Evolutionary conservation across 92 coral and sea anemone species (phyloP).

Genomic region (Parazoanthus darwini): DNA sequence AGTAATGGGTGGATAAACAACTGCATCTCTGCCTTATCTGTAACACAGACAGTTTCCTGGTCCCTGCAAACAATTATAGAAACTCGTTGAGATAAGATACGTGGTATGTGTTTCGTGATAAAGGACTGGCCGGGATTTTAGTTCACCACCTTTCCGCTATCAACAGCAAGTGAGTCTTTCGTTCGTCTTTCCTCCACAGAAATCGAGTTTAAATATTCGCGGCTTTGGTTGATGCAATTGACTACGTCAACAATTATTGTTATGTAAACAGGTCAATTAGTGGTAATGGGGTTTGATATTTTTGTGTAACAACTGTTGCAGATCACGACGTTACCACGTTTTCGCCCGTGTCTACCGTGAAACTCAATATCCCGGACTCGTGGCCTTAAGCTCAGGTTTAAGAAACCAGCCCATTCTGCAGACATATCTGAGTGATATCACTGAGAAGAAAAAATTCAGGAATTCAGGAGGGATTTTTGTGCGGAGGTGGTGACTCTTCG

Average conservation of each 20-base stretch:
- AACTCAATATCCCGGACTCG: conserved; percentile 22
- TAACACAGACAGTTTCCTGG: conserved; percentile 48
- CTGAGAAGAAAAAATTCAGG: background rate
- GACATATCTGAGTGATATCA: background rate
- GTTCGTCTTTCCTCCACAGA: background rate
- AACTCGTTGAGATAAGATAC: conserved; percentile 63
- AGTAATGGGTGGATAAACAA: conserved; percentile 22
- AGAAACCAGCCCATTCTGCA: background rate
- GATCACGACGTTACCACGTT: background rate
- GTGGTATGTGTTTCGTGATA: conserved; percentile 62
- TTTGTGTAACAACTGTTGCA: conserved; percentile 64
- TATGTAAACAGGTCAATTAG: conserved; percentile 76
- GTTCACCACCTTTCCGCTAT: conserved; percentile 27
- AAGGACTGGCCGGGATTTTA: conserved; percentile 35
- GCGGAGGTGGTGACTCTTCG: background rate
- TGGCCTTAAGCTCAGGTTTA: conserved; percentile 39
- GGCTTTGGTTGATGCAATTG: conserved; percentile 19
- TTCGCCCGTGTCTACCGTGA: conserved; percentile 31
- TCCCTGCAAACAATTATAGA: conserved; percentile 64
- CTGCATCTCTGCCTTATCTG: conserved; percentile 48
- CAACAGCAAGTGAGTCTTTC: background rate
- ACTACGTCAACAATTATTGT: conserved; percentile 57
- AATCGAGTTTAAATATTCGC: conserved; percentile 34
- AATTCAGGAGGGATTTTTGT: background rate
- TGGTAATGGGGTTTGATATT: conserved; percentile 69